phyloP scores from a whole-genome alignment of 1,140 invertebrate genomes.

The Periplaneta americana region DNA sequence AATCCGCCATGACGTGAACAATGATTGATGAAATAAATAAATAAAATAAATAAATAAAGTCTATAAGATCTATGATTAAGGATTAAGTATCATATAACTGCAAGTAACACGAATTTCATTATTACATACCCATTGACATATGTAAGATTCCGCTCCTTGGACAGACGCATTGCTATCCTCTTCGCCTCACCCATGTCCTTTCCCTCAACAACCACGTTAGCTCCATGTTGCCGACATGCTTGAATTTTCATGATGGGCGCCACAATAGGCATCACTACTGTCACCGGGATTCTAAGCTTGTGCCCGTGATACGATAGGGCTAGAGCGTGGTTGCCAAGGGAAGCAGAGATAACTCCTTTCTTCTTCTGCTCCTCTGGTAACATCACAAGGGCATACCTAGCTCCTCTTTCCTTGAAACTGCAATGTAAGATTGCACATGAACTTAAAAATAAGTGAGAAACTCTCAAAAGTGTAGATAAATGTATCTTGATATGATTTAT shows the following conservation, averaged over 20 bases:
- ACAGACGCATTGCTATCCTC: slow-evolving; percentile 65
- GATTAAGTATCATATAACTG: not conserved
- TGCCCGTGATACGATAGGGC: slow-evolving; percentile 85
- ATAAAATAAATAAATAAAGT: not conserved
- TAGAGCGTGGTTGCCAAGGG: slow-evolving; percentile 87
- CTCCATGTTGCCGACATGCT: slow-evolving; percentile 76
- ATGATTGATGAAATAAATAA: no score
- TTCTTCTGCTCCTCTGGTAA: slow-evolving; percentile 64
- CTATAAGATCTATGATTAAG: no score
- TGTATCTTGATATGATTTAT: no score
- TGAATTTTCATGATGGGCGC: slow-evolving; percentile 93
- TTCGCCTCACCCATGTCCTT: slow-evolving; percentile 83
- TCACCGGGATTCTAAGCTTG: slow-evolving; percentile 73
- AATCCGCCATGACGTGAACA: no score
- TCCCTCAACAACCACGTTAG: slow-evolving; percentile 78
- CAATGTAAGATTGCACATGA: no score
- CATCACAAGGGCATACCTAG: slow-evolving; percentile 74
- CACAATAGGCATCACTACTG: slow-evolving; percentile 89
- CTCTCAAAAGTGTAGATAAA: no score
- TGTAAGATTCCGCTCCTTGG: slow-evolving; percentile 60
- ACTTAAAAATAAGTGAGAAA: no score
- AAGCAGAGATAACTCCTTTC: slow-evolving; percentile 84
- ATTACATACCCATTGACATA: slow-evolving; percentile 78
- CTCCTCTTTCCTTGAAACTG: slow-evolving; percentile 91
- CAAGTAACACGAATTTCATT: no score